phyloP scores from a whole-genome alignment of 1,140 invertebrate species.

The Calliopsis andreniformis region DNA sequence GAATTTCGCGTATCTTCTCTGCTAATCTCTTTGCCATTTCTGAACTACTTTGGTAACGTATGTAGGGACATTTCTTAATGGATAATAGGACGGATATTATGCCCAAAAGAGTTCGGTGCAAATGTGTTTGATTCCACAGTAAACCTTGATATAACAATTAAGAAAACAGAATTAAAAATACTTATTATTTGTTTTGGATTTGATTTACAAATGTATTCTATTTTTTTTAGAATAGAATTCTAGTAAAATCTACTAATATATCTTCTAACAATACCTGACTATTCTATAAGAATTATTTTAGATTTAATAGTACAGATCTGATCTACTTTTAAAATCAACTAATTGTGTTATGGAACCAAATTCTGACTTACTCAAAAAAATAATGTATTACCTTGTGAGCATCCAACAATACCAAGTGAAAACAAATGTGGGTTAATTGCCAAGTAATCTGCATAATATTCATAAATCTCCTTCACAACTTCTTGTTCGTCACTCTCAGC shows the following conservation, averaged over 20 bases:
- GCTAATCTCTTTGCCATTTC: slow-evolving; percentile 92
- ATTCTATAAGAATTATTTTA: too few species aligned
- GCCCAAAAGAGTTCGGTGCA: slow-evolving; percentile 92
- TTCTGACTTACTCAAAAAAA: neutral
- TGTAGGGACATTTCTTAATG: slow-evolving; percentile 93
- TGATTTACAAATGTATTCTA: too few species aligned
- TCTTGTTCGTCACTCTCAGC: slow-evolving; percentile 99
- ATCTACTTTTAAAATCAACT: too few species aligned
- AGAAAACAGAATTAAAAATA: slow-evolving; percentile 11
- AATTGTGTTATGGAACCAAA: too few species aligned
- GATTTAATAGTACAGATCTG: too few species aligned
- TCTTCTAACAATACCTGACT: too few species aligned
- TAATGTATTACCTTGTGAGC: slow-evolving; percentile 82
- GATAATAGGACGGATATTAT: slow-evolving; percentile 94
- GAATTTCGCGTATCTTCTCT: slow-evolving; percentile 91
- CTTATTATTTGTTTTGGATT: too few species aligned
- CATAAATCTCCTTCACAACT: slow-evolving; percentile 96
- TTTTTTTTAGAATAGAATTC: too few species aligned
- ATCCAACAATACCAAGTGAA: slow-evolving; percentile 86
- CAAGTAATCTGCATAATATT: slow-evolving; percentile 97
- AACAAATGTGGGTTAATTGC: slow-evolving; percentile 96
- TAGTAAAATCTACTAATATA: too few species aligned
- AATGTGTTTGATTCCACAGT: slow-evolving; percentile 87
- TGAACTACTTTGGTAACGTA: slow-evolving; percentile 95
- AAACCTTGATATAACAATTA: slow-evolving; percentile 80